These are phyloP conservation scores for Oostethus manadensis DNA, from an alignment of 2,113 vertebrate species.

Conservation along the genomic window DNA sequence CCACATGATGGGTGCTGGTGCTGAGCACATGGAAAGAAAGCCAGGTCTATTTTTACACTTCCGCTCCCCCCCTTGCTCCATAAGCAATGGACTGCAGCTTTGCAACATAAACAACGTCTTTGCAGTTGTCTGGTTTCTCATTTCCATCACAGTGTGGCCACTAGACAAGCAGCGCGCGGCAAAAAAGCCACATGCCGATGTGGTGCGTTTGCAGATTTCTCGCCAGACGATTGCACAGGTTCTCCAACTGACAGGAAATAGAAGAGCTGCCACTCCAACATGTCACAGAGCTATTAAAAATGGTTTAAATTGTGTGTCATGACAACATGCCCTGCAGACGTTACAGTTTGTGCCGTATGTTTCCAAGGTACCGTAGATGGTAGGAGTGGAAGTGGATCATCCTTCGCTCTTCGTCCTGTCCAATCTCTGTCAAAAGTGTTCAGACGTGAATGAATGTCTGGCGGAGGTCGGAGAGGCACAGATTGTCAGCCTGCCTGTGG, in stretches of 20 bases:
- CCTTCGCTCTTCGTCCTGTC: too few species aligned
- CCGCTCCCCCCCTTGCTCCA: not conserved
- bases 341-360: not conserved
- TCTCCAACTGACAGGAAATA: not conserved
- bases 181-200: not conserved
- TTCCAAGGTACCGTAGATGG: not conserved
- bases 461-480: too few species aligned
- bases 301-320: not conserved
- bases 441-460: too few species aligned
- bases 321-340: not conserved
- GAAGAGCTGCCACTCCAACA: too few species aligned
- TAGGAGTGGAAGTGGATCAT: too few species aligned
- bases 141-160: not conserved
- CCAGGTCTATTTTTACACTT: constrained; percentile 1
- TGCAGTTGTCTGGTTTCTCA: not conserved
- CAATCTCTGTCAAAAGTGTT: too few species aligned
- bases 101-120: not conserved
- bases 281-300: not conserved
- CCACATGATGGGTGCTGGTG: not conserved
- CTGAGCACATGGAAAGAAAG: not conserved
- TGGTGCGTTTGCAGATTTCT: too few species aligned
- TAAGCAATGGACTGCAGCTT: not conserved
- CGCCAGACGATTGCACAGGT: not conserved
- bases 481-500: too few species aligned
- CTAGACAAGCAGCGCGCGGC: not conserved